phyloP scores from a whole-genome alignment of 1,140 invertebrate species.

The Saccostrea cuccullata region DNA sequence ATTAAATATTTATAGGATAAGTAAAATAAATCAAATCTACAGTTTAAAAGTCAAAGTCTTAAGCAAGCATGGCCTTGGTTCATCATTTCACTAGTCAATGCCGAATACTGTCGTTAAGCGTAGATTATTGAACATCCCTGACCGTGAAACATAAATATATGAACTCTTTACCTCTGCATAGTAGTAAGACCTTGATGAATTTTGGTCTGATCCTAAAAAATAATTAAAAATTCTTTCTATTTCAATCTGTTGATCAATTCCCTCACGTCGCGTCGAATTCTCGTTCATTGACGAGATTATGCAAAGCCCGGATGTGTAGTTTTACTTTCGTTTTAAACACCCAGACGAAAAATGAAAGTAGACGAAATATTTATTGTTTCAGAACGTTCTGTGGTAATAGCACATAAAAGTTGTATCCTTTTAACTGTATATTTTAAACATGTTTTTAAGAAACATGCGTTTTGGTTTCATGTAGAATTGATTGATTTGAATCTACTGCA shows the following conservation, averaged over 20 bases:
- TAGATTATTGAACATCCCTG: not conserved
- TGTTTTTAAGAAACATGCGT: not conserved
- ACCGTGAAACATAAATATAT: not conserved
- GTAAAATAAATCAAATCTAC: too few relatives aligned
- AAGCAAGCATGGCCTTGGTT: not conserved
- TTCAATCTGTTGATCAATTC: slow-evolving; percentile 31
- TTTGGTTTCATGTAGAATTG: too few relatives aligned
- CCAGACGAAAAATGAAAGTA: slow-evolving; percentile 44
- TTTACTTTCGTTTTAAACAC: not conserved
- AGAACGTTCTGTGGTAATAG: slow-evolving; percentile 46
- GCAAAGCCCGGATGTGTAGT: slow-evolving; percentile 21
- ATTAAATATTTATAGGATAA: too few relatives aligned
- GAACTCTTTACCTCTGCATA: slow-evolving; percentile 19
- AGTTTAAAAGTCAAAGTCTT: too few relatives aligned
- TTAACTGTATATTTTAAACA: not conserved
- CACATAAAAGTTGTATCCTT: slow-evolving; percentile 70
- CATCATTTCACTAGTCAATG: not conserved
- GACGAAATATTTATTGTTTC: slow-evolving; percentile 66
- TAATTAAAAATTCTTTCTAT: slow-evolving; percentile 30
- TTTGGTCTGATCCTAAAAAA: not conserved
- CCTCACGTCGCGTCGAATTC: slow-evolving; percentile 21
- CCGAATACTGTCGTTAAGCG: not conserved
- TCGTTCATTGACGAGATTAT: slow-evolving; percentile 31
- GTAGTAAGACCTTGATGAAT: slow-evolving; percentile 2
- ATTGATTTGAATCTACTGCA: too few relatives aligned